Conservation (phyloP, 2,888 invertebrate genomes). For the Ophonus ardosiacus region DNA sequence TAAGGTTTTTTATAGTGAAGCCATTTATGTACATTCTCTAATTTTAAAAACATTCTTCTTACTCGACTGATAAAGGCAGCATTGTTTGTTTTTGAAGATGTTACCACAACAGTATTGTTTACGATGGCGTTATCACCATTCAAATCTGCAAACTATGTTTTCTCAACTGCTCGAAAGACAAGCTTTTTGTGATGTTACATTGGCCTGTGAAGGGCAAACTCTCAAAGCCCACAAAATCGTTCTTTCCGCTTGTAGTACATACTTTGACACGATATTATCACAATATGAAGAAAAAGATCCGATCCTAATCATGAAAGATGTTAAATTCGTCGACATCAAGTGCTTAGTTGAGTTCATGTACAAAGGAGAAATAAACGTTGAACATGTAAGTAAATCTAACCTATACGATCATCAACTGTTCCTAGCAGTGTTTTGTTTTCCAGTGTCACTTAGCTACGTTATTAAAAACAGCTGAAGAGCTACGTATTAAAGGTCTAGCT, state of each 20-base stretch:
- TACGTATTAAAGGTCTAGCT: constrained; percentile 93
- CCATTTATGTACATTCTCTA: constrained; percentile 46
- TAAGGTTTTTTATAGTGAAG: constrained; percentile 59
- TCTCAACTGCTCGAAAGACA: constrained; percentile 91
- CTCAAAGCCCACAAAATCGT: constrained; percentile 91
- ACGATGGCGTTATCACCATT: constrained; percentile 95
- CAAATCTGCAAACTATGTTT: constrained; percentile 93
- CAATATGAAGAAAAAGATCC: constrained; percentile 89
- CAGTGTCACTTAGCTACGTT: constrained; percentile 92
- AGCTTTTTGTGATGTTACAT: constrained; percentile 92
- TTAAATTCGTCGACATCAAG: constrained; percentile 92
- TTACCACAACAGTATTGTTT: constrained; percentile 94
- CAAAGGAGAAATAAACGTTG: constrained; percentile 96
- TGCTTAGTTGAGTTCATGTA: constrained; percentile 97
- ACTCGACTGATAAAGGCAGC: constrained; percentile 36
- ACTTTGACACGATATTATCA: constrained; percentile 91
- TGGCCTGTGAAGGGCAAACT: constrained; percentile 90
- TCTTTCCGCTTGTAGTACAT: constrained; percentile 93
- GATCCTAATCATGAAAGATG: constrained; percentile 92
- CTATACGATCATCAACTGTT: constrained; percentile 28
- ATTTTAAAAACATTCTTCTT: constrained; percentile 54
- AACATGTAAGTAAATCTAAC: constrained; percentile 84
- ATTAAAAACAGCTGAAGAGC: constrained; percentile 93
- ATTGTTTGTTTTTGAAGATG: constrained; percentile 76
- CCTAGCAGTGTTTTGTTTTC: constrained; percentile 26